Evolutionary conservation across 2,113 vertebrate genomes (phyloP).

Genomic region (Myiopsitta monachus): DNA sequence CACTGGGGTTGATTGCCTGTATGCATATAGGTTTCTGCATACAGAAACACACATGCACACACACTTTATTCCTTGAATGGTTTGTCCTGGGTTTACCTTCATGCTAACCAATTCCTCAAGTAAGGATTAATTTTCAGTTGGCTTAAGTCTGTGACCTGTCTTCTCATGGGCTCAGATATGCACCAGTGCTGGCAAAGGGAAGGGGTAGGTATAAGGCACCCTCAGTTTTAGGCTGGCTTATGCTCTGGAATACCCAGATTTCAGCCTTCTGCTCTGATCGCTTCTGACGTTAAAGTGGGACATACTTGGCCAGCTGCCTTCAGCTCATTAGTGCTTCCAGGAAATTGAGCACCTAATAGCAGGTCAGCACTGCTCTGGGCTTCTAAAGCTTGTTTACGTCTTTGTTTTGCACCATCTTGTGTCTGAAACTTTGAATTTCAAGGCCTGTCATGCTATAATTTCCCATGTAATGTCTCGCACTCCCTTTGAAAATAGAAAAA

Average conservation of each 20-base stretch:
- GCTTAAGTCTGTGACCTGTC: background rate
- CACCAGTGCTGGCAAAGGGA: background rate
- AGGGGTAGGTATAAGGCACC: background rate
- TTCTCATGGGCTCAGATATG: background rate
- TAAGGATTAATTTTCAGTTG: background rate
- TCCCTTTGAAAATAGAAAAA: background rate
- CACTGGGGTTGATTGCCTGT: background rate
- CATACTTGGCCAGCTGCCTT: constrained; percentile 38
- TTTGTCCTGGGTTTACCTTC: background rate
- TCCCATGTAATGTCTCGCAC: background rate
- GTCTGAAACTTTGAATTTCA: background rate
- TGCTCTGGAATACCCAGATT: background rate
- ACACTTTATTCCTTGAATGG: background rate
- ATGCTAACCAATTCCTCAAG: background rate
- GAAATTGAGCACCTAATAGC: constrained; percentile 14
- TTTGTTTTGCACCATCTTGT: background rate
- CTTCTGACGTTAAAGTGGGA: background rate
- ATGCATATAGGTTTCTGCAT: rapidly evolving
- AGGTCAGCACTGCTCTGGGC: background rate
- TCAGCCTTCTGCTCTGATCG: background rate
- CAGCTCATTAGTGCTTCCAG: constrained; percentile 48
- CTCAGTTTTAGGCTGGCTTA: background rate
- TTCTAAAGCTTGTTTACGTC: constrained; percentile 16
- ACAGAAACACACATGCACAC: background rate
- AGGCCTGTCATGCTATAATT: background rate